Evolutionary conservation across 2,888 invertebrate genomes (phyloP), one percentile per base, ranked within the genome.

Genomic region (Hirtodrosophila histrioides): DNA sequence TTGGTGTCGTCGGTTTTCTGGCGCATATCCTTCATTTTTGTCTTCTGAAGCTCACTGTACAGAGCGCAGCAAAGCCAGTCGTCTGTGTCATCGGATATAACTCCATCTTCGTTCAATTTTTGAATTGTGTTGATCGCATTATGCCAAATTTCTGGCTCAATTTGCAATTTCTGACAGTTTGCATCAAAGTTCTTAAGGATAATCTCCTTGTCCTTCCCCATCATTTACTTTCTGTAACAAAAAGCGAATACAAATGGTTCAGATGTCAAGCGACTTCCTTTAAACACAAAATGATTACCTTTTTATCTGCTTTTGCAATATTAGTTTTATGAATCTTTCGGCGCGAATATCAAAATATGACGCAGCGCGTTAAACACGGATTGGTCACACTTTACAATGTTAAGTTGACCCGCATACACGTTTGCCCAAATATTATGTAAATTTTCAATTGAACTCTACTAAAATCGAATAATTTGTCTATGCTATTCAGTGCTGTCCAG

Each of bases 51-150:
- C 9, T 80, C 82, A 17, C 68, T 67, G 46, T 82, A 82, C 3
- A 84, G 17, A 7, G 82, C 64, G 27, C 82, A 82, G 53, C 85
- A 86, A 0, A 82, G 63, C 87, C 87, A 82, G 10, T 65, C 66
- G 2, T 66, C 68, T 1, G 56, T 73, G 4, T 72, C 68, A 9
- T 29, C 43, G 5, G 64, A 24, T 0, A 84, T 43, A 0, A 50
- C 66, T 4, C 84, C 84, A 23, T 63, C 57, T 0, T 41, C 39
- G 24, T 84, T 81, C 2, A 77, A 36, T 6, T 57, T 56, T 1
- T 57, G 23, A 49, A 56, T 81, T 4, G 53, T 71, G 36, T 63
- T 57, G 4, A 75, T n/a, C 1, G 81, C 84, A 24, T 43, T 58
- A 8, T 58, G 39, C 41, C 53, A 62, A 11, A 81, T 67, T 2